A percentile compares a stretch with the other conserved stretches of the same genome.
Evolutionary conservation across 2,888 invertebrate species (phyloP).

Genomic region (Apodemia duryi): DNA sequence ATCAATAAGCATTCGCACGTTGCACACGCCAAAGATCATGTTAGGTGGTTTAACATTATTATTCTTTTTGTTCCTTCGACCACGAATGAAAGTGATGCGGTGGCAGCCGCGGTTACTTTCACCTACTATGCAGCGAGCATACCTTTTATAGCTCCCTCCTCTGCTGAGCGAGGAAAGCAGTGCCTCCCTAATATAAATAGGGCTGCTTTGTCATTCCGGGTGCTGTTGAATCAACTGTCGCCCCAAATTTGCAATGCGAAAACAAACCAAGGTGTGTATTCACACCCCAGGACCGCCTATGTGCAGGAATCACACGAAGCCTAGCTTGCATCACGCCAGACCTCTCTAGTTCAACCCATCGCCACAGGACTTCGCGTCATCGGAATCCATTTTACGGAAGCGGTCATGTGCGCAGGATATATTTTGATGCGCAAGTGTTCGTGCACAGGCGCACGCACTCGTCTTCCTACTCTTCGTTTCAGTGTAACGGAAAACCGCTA

Average conservation of each 20-base stretch:
- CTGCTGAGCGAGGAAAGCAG: constrained; percentile 32
- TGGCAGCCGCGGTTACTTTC: constrained; percentile 26
- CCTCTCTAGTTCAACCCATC: constrained; percentile 25
- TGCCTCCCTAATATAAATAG: constrained; percentile 31
- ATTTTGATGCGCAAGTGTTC: constrained; percentile 20
- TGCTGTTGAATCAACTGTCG: too few relatives aligned
- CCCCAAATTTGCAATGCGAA: constrained; percentile 17
- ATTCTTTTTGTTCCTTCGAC: constrained; percentile 13
- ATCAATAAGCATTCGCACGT: constrained; percentile 31
- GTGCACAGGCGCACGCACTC: constrained; percentile 19
- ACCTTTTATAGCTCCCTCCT: constrained; percentile 34
- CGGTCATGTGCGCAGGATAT: constrained; percentile 22
- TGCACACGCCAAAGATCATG: constrained; percentile 23
- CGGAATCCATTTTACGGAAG: neutral
- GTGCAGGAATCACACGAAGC: constrained; percentile 21
- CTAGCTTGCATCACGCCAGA: constrained; percentile 13
- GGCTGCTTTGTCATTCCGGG: constrained; percentile 26
- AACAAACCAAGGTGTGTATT: constrained; percentile 18
- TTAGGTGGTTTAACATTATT: constrained; percentile 4
- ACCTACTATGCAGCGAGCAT: constrained; percentile 20
- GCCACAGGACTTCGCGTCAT: constrained; percentile 13
- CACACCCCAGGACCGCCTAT: constrained; percentile 16
- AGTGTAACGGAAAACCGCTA: neutral
- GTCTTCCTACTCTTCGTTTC: neutral
- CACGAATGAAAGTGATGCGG: constrained; percentile 14